Evolutionary conservation across 2,797 vertebrate species (phyloP), one percentile per base, ranked within the genome.

Genomic region (Epinephelus coioides): DNA sequence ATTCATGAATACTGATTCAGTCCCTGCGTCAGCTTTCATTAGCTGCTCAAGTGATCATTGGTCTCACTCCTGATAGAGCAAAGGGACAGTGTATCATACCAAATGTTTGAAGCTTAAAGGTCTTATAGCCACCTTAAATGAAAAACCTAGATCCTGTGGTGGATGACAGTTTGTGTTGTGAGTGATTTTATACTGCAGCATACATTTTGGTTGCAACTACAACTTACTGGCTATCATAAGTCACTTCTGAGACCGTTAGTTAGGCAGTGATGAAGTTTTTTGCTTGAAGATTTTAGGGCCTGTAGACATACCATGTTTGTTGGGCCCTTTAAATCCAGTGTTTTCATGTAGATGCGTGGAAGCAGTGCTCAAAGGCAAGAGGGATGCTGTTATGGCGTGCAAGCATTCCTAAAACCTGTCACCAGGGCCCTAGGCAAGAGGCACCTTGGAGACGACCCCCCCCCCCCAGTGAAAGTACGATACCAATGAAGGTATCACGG

Each of bases 1-100:
- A 85, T 68, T 72, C 80, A 85, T 86, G 73, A 86, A 84, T 87
- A 87, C 81, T 81, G 81, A 87, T 83, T 69, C 62, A 79, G 19
- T 61, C 69, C 40, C 19, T 1, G 53, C 50, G 84, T 84, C 82
- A 84, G 13, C 47, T 85, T 86, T 81, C 53, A 87, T 84, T 81
- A 85, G 63, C 44, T 11, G 53, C 43, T 44, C 7, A 43, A 62
- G 46, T 21, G 67, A 70, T 75, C 34, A n/a, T 57, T 56, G 19
- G 54, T 57, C 14, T 61, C 54, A 46, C 47, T 77, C 60, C 63
- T 44, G 63, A 50, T 76, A 6, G 67, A 78, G 60, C 43, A 19
- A 12, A 3, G 50, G 65, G 47, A 49, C 40, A 14, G 27, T 46
- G 30, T 21, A 53, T 70, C 4, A 30, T 54, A 46, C 38, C 30